Conservation (phyloP, 2,888 invertebrate species). For the Ophion obscuratus region DNA sequence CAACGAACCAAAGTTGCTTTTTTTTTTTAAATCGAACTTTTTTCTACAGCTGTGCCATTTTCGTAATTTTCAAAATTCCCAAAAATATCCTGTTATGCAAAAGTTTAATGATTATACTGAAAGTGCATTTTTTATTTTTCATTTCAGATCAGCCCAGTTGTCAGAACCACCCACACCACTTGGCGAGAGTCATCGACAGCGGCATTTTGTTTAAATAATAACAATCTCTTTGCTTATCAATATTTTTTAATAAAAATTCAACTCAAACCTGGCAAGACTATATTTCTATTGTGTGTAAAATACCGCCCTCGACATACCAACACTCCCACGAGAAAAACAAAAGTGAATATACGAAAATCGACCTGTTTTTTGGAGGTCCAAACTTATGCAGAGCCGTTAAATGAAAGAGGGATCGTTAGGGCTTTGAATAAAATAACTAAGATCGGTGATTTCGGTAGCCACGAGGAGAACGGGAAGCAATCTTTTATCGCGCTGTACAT, state of each 20-base stretch:
- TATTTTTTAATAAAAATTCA: not conserved
- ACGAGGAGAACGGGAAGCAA: conserved; percentile 35
- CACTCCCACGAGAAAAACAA: not conserved
- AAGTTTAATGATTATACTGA: too few relatives aligned
- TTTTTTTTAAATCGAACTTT: too few relatives aligned
- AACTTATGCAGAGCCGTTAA: not conserved
- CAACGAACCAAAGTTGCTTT: too few relatives aligned
- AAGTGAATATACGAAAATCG: not conserved
- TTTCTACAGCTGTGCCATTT: too few relatives aligned
- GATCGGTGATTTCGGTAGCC: conserved; percentile 70
- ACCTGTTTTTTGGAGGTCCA: not conserved
- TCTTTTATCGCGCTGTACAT: conserved; percentile 53
- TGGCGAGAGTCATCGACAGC: too few relatives aligned
- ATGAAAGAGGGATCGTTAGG: conserved; percentile 38
- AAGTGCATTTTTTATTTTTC: too few relatives aligned
- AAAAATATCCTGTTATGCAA: too few relatives aligned
- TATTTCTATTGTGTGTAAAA: not conserved
- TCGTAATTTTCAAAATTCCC: too few relatives aligned
- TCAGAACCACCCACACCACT: too few relatives aligned
- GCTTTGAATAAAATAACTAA: conserved; percentile 70
- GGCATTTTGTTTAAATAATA: too few relatives aligned
- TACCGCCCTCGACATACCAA: not conserved
- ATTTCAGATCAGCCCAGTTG: too few relatives aligned
- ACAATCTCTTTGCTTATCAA: too few relatives aligned
- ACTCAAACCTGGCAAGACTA: not conserved